Conservation (phyloP, 2,113 vertebrate species). For the Colistium nudipinnis region DNA sequence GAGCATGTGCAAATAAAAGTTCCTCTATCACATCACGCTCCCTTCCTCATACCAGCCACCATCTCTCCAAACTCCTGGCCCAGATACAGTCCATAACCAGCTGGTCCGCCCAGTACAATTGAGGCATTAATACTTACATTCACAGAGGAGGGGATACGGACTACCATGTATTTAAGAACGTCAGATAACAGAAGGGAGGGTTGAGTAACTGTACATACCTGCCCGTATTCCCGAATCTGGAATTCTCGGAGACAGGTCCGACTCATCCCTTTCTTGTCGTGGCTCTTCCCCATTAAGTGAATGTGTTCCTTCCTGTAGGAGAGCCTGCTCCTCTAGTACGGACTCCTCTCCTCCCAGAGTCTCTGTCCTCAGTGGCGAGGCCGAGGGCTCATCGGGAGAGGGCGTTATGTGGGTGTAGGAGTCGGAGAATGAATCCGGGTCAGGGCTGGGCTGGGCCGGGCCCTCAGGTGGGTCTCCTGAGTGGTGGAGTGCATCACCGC, state of each 20-base stretch:
- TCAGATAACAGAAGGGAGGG: too few species aligned
- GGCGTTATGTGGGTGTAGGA: conserved; percentile 72
- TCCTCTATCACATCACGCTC: conserved; percentile 54
- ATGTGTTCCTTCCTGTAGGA: conserved; percentile 14
- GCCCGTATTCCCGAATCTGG: conserved; percentile 54
- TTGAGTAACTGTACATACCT: conserved; percentile 64
- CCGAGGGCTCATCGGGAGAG: conserved; percentile 51
- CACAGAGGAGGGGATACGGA: not conserved
- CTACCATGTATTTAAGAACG: too few species aligned
- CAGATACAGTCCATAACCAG: conserved; percentile 65
- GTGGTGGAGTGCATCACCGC: conserved; percentile 37
- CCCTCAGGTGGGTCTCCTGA: conserved; percentile 37
- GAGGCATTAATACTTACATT: conserved; percentile 53
- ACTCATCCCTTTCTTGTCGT: conserved; percentile 51
- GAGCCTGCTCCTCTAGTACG: conserved; percentile 39
- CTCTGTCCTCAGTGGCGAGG: conserved; percentile 53
- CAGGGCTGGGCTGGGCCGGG: conserved; percentile 21
- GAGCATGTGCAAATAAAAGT: conserved; percentile 40
- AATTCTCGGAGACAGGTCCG: conserved; percentile 27
- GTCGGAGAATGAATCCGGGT: conserved; percentile 75
- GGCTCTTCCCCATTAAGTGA: conserved; percentile 15
- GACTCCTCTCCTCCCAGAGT: conserved; percentile 58
- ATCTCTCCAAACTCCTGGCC: conserved; percentile 62
- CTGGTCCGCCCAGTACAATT: conserved; percentile 68
- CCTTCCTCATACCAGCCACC: conserved; percentile 56